Evolutionary conservation across 2,113 vertebrate genomes (phyloP), one percentile per base, ranked within the genome.

Genomic region (Bos indicus): DNA sequence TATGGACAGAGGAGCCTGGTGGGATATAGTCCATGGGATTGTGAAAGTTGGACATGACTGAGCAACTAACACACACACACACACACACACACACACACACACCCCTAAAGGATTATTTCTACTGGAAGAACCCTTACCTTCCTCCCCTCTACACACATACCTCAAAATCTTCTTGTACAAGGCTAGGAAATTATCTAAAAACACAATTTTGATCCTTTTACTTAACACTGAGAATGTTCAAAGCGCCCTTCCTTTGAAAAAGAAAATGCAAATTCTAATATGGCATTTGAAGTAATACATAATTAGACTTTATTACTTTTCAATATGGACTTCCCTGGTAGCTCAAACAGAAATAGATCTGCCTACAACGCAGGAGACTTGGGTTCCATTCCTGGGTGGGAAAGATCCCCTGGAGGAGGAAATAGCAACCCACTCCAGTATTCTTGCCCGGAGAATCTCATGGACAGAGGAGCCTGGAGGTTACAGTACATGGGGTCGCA

Each of bases 301-400:
- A 83, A 33, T 33, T 86, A 40, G 33, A 90, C 33, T 10, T 15
- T 59, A 57, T 3, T 78, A 23, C 11, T 80, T 91, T 91, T 92
- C 14, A 82, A 81, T 48, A 88, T 85, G 60, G 14, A 64, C 3
- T 33, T 64, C 6, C 60, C 30, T 64, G 30, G 60, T 64, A 2
- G 60, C 60, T 64, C 60, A 64, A 15, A 64, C 60, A 62, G 60
- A 62, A 33, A 62, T 62, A 64, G 30, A 64, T 30, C 60, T 33
- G 13, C 60, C 28, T 33, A 33, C 14, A 16, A 1, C 16, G 60
- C 30, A 64, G 60, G 14, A 64, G 30, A 64, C 30, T 16, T 33
- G 14, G 14, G 30, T 16, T 64, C 1, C 0, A 64, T 33, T 14
- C 60, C 30, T 64, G 60, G 60, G 60, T 33, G 1, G 0, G 60